A percentile compares a stretch with the other conserved stretches of the same genome.
Conservation (phyloP, 2,113 vertebrate genomes). For the Brachyhypopomus occidentalis region DNA sequence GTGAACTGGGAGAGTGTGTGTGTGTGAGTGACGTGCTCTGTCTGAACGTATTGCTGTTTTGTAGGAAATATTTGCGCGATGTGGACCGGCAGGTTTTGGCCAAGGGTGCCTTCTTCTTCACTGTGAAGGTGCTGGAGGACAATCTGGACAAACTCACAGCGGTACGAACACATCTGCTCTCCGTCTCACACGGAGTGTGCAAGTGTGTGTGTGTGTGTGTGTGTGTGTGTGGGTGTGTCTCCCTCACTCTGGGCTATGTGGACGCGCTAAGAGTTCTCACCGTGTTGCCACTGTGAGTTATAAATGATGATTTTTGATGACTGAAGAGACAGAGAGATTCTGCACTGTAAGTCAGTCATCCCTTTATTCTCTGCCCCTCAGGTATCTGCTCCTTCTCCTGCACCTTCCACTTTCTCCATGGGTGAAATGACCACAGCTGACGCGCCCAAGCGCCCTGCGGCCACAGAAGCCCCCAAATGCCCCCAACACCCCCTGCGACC, state of each 20-base stretch:
- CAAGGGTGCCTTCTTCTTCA: conserved; percentile 92
- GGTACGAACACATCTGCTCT: conserved; percentile 70
- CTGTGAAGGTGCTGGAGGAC: conserved; percentile 95
- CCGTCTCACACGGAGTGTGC: too few relatives aligned
- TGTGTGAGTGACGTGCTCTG: too few relatives aligned
- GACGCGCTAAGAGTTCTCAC: not conserved
- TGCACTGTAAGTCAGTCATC: too few relatives aligned
- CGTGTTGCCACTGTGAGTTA: not conserved
- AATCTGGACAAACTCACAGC: conserved; percentile 88
- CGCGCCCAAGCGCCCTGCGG: conserved; percentile 79
- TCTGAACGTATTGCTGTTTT: conserved; percentile 26
- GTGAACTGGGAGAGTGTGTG: too few relatives aligned
- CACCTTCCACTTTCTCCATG: conserved; percentile 68
- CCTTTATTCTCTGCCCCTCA: conserved; percentile 62
- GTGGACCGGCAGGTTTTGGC: conserved; percentile 97
- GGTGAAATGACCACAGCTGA: conserved; percentile 93
- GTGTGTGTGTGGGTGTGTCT: not conserved
- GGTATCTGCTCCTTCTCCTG: conserved; percentile 73
- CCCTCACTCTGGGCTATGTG: too few relatives aligned
- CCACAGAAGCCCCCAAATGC: conserved; percentile 83
- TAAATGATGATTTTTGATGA: conserved; percentile 13
- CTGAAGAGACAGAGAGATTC: too few relatives aligned
- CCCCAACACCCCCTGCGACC: conserved; percentile 80
- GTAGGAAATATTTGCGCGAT: conserved; percentile 96
- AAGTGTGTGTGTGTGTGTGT: too few relatives aligned